A percentile compares a stretch with the other conserved stretches of the same genome.
phyloP scores from a whole-genome alignment of 2,113 vertebrate species.

The Perca flavescens region DNA sequence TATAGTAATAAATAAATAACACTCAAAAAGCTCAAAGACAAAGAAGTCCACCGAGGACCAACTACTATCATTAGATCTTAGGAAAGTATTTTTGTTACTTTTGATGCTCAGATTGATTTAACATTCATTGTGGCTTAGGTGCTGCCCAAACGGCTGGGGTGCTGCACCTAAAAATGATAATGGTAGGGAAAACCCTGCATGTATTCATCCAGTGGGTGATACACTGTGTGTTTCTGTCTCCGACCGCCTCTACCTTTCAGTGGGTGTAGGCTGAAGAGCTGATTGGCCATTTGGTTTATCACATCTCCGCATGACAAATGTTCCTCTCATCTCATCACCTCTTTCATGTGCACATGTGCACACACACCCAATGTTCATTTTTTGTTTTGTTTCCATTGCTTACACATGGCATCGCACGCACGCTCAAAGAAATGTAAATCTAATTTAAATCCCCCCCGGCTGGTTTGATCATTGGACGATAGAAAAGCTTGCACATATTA shows the following conservation, averaged over 20 bases:
- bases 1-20: too few species aligned
- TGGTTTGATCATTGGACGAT: conserved; percentile 13
- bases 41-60: too few species aligned
- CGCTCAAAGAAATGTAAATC: background rate
- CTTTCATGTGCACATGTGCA: conserved; percentile 41
- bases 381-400: background rate
- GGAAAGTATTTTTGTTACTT: too few species aligned
- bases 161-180: too few species aligned
- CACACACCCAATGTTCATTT: conserved; percentile 11
- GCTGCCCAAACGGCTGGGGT: too few species aligned
- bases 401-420: conserved; percentile 9
- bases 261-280: too few species aligned
- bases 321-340: conserved; percentile 18
- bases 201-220: conserved; percentile 9
- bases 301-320: conserved; percentile 47
- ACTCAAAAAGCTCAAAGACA: too few species aligned
- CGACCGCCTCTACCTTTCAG: background rate
- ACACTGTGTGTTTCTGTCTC: background rate
- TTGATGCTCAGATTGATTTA: too few species aligned
- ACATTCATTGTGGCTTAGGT: too few species aligned
- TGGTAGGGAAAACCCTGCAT: too few species aligned
- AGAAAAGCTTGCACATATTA: background rate
- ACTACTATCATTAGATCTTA: too few species aligned
- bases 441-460: conserved; percentile 8
- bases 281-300: conserved; percentile 61